These are phyloP conservation scores for Ptilorrhoa leucosticta DNA, from an alignment of 2,113 vertebrate species.

Conservation along the genomic window DNA sequence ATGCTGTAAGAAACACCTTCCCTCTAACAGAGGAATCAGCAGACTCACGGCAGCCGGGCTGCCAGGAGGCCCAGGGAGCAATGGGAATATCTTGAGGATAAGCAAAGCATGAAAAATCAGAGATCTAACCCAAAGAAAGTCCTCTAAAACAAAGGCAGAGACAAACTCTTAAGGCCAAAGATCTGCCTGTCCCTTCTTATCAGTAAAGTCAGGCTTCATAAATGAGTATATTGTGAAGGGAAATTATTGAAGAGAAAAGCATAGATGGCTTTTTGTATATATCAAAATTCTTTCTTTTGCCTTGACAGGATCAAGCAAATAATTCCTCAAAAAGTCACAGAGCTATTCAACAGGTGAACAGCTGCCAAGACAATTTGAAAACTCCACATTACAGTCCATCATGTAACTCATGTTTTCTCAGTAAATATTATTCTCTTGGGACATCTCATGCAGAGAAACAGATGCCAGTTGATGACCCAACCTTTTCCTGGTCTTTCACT, in stretches of 20 bases:
- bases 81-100: neutral
- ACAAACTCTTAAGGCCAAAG: conserved; percentile 66
- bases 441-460: conserved; percentile 42
- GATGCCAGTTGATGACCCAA: conserved; percentile 23
- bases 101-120: conserved; percentile 22
- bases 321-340: conserved; percentile 58
- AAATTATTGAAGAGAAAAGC: conserved; percentile 60
- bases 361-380: conserved; percentile 67
- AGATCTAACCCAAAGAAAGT: conserved; percentile 41
- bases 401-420: conserved; percentile 39
- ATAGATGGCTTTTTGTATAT: conserved; percentile 58
- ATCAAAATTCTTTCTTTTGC: conserved; percentile 48
- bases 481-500: conserved; percentile 4
- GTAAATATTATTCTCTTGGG: conserved; percentile 30
- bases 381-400: conserved; percentile 51
- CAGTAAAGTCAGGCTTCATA: conserved; percentile 68
- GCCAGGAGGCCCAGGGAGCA: neutral
- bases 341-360: conserved; percentile 66
- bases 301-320: conserved; percentile 65
- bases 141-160: conserved; percentile 28
- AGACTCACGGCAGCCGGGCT: fast-evolving
- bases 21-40: neutral
- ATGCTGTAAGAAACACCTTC: neutral
- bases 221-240: conserved; percentile 57
- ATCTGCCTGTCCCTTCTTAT: conserved; percentile 68